Percentiles rank a stretch among this genome's conserved stretches.
Evolutionary conservation across 2,797 vertebrate genomes (phyloP).

Genomic region (Limosa lapponica): DNA sequence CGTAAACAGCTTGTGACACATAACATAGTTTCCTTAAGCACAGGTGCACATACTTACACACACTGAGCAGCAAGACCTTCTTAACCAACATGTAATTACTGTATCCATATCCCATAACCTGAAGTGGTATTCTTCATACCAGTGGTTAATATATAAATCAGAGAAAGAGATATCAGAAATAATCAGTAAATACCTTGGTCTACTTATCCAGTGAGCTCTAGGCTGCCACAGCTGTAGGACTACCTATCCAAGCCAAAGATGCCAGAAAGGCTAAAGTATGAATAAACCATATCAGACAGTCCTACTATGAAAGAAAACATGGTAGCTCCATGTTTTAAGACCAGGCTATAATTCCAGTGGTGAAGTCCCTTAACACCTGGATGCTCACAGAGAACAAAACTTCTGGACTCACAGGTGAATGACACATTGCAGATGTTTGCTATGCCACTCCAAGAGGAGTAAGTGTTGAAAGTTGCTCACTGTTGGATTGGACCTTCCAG

Average conservation of each 20-base stretch:
- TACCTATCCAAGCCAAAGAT: neutral
- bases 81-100: neutral
- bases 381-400: neutral
- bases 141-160: neutral
- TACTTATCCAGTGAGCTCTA: neutral
- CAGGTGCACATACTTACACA: neutral
- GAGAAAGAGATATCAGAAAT: neutral
- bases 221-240: neutral
- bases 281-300: neutral
- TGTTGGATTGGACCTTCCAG: neutral
- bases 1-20: neutral
- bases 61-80: neutral
- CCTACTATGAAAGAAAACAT: neutral
- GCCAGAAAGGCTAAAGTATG: neutral
- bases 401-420: neutral
- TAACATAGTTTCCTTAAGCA: neutral
- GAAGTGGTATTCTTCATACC: neutral
- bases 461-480: neutral
- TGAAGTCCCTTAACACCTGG: neutral
- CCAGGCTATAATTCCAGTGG: neutral
- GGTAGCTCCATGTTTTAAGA: neutral
- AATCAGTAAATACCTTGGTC: neutral
- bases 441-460: neutral
- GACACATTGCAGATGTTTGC: rapidly evolving
- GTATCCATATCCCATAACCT: neutral